These are phyloP conservation scores for Pissodes strobi DNA, from an alignment of 1,140 invertebrate species.

Conservation along the genomic window DNA sequence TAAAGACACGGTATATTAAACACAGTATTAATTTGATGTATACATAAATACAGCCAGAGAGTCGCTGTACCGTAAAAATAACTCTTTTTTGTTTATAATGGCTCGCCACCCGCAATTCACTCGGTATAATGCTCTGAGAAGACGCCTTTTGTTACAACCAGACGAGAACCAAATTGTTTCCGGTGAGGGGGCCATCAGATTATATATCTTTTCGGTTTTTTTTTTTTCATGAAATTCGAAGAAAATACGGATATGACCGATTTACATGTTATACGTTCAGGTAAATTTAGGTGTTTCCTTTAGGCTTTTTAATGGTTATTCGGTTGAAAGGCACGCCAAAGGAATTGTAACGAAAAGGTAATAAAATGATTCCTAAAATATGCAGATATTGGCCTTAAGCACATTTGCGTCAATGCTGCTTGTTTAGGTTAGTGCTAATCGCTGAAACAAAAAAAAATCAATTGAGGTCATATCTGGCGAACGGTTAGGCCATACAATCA, in stretches of 20 bases:
- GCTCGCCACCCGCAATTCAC: conserved; percentile 35
- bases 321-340: neutral
- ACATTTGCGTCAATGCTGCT: too few species aligned
- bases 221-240: conserved; percentile 21
- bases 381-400: too few species aligned
- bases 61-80: conserved; percentile 33
- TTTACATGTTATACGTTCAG: conserved; percentile 16
- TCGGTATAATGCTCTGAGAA: conserved; percentile 34
- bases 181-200: conserved; percentile 22
- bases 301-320: conserved; percentile 1
- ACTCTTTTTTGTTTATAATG: conserved; percentile 36
- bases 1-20: conserved; percentile 32
- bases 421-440: too few species aligned
- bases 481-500: too few species aligned
- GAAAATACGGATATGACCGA: conserved; percentile 23
- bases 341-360: too few species aligned
- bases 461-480: too few species aligned
- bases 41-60: conserved; percentile 28
- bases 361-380: too few species aligned
- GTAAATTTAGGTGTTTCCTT: neutral
- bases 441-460: too few species aligned
- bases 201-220: conserved; percentile 18
- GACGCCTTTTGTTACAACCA: conserved; percentile 33
- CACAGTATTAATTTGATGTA: conserved; percentile 34
- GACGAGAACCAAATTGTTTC: conserved; percentile 36